A percentile compares a stretch with the other conserved stretches of the same genome.
Evolutionary conservation across 92 coral and sea anemone species (phyloP).

Genomic region (Plumapathes pennacea): DNA sequence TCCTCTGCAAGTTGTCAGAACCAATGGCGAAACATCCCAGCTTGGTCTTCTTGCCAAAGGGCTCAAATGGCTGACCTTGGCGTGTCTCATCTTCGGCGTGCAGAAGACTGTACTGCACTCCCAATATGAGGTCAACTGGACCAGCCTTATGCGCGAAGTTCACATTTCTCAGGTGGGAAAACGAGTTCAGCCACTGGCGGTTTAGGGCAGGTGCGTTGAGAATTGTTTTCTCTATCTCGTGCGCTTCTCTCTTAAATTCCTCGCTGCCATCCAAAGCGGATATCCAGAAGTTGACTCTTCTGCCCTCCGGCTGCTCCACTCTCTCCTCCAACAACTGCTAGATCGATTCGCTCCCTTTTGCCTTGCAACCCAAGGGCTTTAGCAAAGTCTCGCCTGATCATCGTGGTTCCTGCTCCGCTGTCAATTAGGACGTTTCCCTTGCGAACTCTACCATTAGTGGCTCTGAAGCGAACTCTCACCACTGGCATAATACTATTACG

Average conservation of each 20-base stretch:
- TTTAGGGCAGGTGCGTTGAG: slow-evolving; percentile 10
- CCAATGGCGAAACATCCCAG: not conserved
- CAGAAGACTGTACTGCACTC: slow-evolving; percentile 14
- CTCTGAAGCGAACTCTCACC: slow-evolving; percentile 31
- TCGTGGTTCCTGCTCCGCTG: slow-evolving; percentile 39
- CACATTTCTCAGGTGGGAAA: slow-evolving; percentile 12
- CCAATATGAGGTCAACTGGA: slow-evolving; percentile 18
- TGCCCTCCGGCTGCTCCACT: slow-evolving; percentile 22
- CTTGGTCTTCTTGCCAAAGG: too few species aligned
- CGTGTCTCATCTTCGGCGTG: slow-evolving; percentile 4
- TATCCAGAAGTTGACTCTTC: slow-evolving; percentile 19
- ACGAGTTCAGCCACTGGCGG: slow-evolving; percentile 23
- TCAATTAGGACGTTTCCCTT: slow-evolving; percentile 27
- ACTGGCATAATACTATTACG: slow-evolving; percentile 25
- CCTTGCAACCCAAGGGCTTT: slow-evolving; percentile 29
- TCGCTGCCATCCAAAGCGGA: not conserved
- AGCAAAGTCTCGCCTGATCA: slow-evolving; percentile 23
- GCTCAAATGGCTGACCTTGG: slow-evolving; percentile 2
- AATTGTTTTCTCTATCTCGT: slow-evolving; percentile 9
- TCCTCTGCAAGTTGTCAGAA: not conserved
- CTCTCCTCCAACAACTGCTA: slow-evolving; percentile 35
- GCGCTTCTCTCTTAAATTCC: slow-evolving; percentile 2
- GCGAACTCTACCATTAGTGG: slow-evolving; percentile 13
- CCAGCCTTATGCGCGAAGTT: slow-evolving; percentile 21
- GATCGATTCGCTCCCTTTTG: slow-evolving; percentile 10